Evolutionary conservation across 2,113 vertebrate genomes (phyloP), one percentile per base, ranked within the genome.

Genomic region (Barbus barbus): DNA sequence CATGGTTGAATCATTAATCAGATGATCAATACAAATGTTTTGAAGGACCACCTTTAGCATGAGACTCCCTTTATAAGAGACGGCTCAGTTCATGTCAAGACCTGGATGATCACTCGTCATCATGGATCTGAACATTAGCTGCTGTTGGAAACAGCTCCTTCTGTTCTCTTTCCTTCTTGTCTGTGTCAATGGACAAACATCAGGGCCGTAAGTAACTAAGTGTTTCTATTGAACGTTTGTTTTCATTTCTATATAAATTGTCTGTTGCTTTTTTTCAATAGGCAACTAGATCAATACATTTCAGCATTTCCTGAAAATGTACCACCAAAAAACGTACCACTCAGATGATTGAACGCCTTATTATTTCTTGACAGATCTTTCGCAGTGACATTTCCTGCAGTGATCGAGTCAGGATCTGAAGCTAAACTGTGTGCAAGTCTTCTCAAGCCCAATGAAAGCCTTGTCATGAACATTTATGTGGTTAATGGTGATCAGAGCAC

Each of bases 311-410:
- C 22, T 60, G 16, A 60, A 60, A 60, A 60, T 60, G 22, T 60
- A 3, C 3, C 9, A 12, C 0, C 2, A 61, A 61, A 61, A 28
- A 24, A 13, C 14, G 0, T 76, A 22, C 3, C 16, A 20, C n/a
- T 74, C 14, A 28, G 11, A 20, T 31, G 12, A 36, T n/a, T 20
- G n/a, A 11, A 61, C 18, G 24, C 31, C 12, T 63, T 7, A 41
- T 38, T 24, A 4, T 28, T 7, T 51, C 2, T 81, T 0, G 0
- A n/a, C 61, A 89, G 88, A 13, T 82, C 20, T 79, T 89, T 86
- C 87, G 84, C 91, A 56, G 92, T 94, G 14, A 87, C 91, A 28
- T 79, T 94, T 69, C 92, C 94, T 81, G 91, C 91, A 1, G 61
- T 91, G 48, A 88, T 94, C 7, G 87, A 91, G 75, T 85, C 93